Conservation (phyloP, 2,113 vertebrate genomes). For the Sapayoa aenigma region DNA sequence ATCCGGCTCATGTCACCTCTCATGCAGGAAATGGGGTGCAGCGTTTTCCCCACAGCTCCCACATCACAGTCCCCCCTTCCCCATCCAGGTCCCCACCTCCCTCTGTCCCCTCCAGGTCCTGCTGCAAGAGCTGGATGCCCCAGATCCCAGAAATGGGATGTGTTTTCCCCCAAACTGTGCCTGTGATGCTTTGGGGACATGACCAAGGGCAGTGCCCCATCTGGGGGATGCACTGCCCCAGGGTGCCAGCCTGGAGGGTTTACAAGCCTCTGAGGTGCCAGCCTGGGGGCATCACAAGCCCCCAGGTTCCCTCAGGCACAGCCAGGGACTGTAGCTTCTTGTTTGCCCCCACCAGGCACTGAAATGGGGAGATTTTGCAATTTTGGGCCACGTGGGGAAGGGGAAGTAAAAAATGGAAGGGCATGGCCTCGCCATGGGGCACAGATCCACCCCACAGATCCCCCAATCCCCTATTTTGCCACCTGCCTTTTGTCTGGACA, state of each 20-base stretch:
- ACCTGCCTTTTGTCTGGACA: background rate
- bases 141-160: background rate
- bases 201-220: accelerated
- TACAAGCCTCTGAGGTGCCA: background rate
- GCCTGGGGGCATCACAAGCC: accelerated
- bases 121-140: background rate
- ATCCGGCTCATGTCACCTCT: accelerated
- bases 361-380: background rate
- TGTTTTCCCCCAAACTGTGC: background rate
- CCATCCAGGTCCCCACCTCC: too few relatives aligned
- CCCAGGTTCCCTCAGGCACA: accelerated
- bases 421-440: accelerated
- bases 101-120: background rate
- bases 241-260: too few relatives aligned
- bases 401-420: background rate
- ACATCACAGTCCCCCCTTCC: background rate
- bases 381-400: background rate
- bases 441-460: background rate
- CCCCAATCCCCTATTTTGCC: background rate
- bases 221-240: background rate
- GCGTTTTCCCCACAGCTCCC: background rate
- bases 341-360: accelerated
- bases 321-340: accelerated
- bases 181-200: background rate
- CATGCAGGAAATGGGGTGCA: background rate